Base-by-base conservation (phyloP, 2,888 invertebrate genomes). In the Ophraella communa region DNA sequence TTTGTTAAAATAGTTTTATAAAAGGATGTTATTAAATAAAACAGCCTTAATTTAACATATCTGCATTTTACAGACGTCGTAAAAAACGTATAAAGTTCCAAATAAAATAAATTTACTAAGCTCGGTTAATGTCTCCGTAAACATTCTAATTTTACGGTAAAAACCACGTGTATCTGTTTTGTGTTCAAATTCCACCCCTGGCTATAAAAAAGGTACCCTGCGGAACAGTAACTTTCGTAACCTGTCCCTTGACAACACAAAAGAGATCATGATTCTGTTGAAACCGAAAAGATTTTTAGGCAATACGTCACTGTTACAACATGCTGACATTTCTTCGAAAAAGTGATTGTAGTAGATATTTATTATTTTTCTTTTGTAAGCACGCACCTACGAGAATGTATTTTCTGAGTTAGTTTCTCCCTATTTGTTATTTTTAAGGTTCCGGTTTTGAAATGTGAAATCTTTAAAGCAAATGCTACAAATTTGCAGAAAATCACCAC, bases 401-500 rank as follows among this genome's bases (percentile, higher is more conserved):
- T 45, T 57, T 72, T 75, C 76, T 76, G 76, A 73, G 73, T 74
- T 39, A 67, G 74, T 76, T n/a, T n/a, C 74, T 73, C 77, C 76
- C 74, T 78, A 77, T 77, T 77, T 77, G 76, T 77, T 77, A 76
- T 77, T 76, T 74, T 74, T 77, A 73, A 67, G 73, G 78, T 79
- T 79, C 77, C 78, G 78, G 78, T 75, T 69, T 71, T 62, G 23
- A 39, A 47, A 47, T 21, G 23, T 23, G 21, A 74, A 72, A 71
- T 72, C 66, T 67, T 62, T 68, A 70, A 67, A 74, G 74, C 72
- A 74, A 73, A 73, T 72, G 69, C 64, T 30, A 72, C 66, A 72
- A 71, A 71, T 71, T n/a, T 68, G 73, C 71, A 68, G 72, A 71
- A 74, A 73, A 73, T 73, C 71, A 65, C 58, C 67, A 65, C 55